Conservation (phyloP, 2,113 vertebrate genomes). For the Hemicordylus capensis region DNA sequence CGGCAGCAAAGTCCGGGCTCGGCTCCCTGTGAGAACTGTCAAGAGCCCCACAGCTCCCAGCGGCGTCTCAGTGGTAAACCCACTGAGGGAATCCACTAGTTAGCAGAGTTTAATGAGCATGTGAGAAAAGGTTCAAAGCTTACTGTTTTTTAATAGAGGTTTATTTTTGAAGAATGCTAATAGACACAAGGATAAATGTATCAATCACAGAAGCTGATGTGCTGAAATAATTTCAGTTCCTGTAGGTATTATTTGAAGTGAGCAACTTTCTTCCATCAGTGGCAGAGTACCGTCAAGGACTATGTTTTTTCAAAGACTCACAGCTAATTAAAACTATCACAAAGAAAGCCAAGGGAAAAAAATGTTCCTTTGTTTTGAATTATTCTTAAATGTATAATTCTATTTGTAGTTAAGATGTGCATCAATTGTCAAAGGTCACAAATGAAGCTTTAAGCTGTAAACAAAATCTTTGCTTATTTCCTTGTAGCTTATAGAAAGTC, state of each 20-base stretch:
- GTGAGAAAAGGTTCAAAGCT: too few relatives aligned
- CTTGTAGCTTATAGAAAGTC: constrained; percentile 71
- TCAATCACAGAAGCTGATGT: constrained; percentile 28
- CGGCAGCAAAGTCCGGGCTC: too few relatives aligned
- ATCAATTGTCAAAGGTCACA: constrained; percentile 63
- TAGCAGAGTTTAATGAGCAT: too few relatives aligned
- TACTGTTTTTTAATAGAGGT: too few relatives aligned
- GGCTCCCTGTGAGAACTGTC: too few relatives aligned
- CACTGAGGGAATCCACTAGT: too few relatives aligned
- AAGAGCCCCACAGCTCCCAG: too few relatives aligned
- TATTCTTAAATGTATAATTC: constrained; percentile 72
- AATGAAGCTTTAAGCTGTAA: constrained; percentile 68
- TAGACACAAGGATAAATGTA: constrained; percentile 33
- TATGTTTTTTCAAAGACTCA: constrained; percentile 58
- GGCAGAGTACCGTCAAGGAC: constrained; percentile 58
- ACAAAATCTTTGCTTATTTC: constrained; percentile 70
- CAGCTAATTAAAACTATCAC: constrained; percentile 71
- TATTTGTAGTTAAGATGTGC: constrained; percentile 72
- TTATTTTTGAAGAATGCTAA: too few relatives aligned
- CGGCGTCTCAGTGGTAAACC: too few relatives aligned
- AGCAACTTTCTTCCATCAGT: constrained; percentile 56
- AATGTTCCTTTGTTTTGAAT: constrained; percentile 58
- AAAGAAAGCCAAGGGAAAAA: constrained; percentile 57
- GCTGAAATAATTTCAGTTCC: constrained; percentile 41
- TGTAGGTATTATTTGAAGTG: constrained; percentile 60